Evolutionary conservation across 2,888 invertebrate species (phyloP).

Genomic region (Halocaridina rubra): DNA sequence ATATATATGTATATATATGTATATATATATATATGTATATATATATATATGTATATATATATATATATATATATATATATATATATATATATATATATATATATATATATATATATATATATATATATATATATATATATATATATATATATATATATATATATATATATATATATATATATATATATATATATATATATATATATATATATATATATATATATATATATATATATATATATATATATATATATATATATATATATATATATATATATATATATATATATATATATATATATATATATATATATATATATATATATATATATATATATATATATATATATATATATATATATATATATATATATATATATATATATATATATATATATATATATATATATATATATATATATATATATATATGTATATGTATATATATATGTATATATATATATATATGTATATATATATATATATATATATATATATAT

Average conservation of each 20-base stretch:
- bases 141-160: not conserved
- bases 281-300: constrained; percentile 8
- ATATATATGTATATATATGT: constrained; percentile 8
- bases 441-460: not conserved
- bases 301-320: not conserved
- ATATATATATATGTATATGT: constrained; percentile 1
- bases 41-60: constrained; percentile 15
- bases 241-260: not conserved
- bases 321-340: not conserved
- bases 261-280: not conserved
- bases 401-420: constrained; percentile 1
- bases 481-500: too few relatives aligned
- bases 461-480: not conserved
- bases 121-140: not conserved
- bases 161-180: not conserved
- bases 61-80: not conserved
- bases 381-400: not conserved
- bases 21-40: constrained; percentile 8
- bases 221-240: not conserved
- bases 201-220: not conserved
- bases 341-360: constrained; percentile 3
- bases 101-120: not conserved
- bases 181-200: not conserved
- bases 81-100: not conserved
- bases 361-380: not conserved